Base-by-base conservation (phyloP, 2,888 invertebrate species). In the Thecocarcelia acutangulata region DNA sequence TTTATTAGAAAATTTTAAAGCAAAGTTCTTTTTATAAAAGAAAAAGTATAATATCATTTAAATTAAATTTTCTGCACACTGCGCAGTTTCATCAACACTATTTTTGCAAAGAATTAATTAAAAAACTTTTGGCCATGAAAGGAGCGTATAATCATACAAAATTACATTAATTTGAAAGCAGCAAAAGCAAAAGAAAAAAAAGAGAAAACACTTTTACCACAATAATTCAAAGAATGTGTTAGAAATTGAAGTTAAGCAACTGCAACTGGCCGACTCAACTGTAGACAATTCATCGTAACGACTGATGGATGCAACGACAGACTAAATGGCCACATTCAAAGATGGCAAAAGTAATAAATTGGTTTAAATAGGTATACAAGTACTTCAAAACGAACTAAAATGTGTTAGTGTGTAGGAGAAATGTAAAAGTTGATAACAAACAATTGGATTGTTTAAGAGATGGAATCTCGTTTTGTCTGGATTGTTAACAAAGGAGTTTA, bases 81-180 rank as follows among this genome's bases (percentile, higher is more conserved):
- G n/a, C n/a, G n/a, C n/a, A n/a, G n/a, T n/a, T n/a, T n/a, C n/a
- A n/a, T n/a, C n/a, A n/a, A n/a, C n/a, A 58, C 3, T 8, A 42
- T 64, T 50, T 24, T 33, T 52, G 11, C n/a, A 52, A 61, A 63
- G 33, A 79, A 61, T 73, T 58, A 73, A 81, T 78, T 66, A 78
- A 82, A 73, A 78, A 78, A 59, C 50, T 82, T 82, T 78, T 59
- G n/a, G 44, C 21, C 56, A 54, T 64, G 33, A 70, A 78, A 73
- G 13, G 48, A 56, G 61, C 5, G 42, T 3, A 70, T 48, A 69
- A 37, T 63, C 21, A 48, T 17, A 48, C 42, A 44, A 69, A 58
- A 13, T 54, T 59, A 33, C 40, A 21, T 13, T 19, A 54, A 21
- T 54, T 8, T 24, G 3, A 13, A 21, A 52, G 24, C 21, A 56